Percentiles rank a stretch among this genome's conserved stretches.
Evolutionary conservation across 2,797 vertebrate species (phyloP).

Genomic region (Crocodylus rhombifer): DNA sequence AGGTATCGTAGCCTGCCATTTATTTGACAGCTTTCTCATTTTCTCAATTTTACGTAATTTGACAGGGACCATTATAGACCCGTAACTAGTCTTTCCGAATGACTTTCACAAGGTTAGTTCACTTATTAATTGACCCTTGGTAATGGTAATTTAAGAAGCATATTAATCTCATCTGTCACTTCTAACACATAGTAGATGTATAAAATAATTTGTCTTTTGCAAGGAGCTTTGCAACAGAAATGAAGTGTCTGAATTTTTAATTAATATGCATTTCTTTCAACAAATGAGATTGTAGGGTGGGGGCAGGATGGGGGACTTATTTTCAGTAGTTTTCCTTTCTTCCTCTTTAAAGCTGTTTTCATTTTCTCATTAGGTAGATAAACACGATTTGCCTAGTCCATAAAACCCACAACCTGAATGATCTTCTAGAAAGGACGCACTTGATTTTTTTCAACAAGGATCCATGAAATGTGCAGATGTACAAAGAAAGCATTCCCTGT

Average conservation of each 20-base stretch:
- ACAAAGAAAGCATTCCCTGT: conserved; percentile 31
- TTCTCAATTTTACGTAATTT: conserved; percentile 82
- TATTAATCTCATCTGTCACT: conserved; percentile 88
- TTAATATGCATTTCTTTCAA: conserved; percentile 77
- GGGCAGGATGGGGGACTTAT: conserved; percentile 12
- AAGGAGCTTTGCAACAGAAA: conserved; percentile 79
- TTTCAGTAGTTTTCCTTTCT: conserved; percentile 29
- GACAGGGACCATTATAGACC: conserved; percentile 82
- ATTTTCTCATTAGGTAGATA: conserved; percentile 54
- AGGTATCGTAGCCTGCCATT: conserved; percentile 73
- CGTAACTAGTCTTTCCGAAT: conserved; percentile 82
- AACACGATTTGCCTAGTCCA: conserved; percentile 30
- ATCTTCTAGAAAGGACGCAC: conserved; percentile 35
- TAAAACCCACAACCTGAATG: conserved; percentile 61
- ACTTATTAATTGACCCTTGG: conserved; percentile 86
- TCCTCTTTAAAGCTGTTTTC: conserved; percentile 48
- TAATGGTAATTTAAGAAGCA: conserved; percentile 87
- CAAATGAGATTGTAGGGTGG: conserved; percentile 34
- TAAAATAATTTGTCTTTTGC: conserved; percentile 82
- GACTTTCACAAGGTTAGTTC: conserved; percentile 85
- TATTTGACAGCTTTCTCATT: conserved; percentile 84
- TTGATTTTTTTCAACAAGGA: conserved; percentile 30
- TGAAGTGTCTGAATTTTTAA: conserved; percentile 77
- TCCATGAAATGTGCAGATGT: conserved; percentile 30
- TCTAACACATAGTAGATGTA: conserved; percentile 81